A percentile compares a stretch with the other conserved stretches of the same genome.
These are phyloP conservation scores for Psittacus erithacus DNA, from an alignment of 2,113 vertebrate genomes.

Conservation along the genomic window DNA sequence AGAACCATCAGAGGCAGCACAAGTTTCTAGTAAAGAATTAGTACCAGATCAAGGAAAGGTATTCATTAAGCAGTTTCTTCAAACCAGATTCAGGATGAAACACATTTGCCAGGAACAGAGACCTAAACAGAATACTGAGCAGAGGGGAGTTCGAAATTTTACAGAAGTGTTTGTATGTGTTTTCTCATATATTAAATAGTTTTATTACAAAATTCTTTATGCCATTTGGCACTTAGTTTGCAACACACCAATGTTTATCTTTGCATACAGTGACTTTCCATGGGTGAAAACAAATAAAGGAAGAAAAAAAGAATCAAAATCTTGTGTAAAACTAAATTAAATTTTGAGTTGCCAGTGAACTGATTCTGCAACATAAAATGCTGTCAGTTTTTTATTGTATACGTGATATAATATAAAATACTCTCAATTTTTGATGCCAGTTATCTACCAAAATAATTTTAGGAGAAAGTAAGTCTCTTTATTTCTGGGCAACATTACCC, in stretches of 20 bases:
- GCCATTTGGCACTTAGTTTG: background rate
- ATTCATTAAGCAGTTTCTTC: conserved; percentile 7
- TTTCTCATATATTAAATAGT: background rate
- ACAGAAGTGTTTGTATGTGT: background rate
- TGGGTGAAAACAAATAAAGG: background rate
- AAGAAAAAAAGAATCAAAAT: background rate
- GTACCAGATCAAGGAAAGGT: background rate
- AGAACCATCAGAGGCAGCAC: background rate
- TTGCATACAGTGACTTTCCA: background rate
- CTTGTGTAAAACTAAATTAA: background rate
- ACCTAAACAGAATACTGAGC: background rate
- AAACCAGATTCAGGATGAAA: background rate
- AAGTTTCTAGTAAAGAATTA: background rate
- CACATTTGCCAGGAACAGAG: background rate
- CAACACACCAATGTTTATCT: background rate
- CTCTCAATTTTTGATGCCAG: background rate
- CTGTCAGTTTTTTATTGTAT: background rate
- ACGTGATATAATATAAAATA: background rate
- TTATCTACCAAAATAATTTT: background rate
- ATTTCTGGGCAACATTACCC: background rate
- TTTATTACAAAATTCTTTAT: background rate
- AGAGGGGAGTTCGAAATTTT: background rate
- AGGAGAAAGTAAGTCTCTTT: background rate
- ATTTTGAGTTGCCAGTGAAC: background rate
- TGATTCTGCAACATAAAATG: background rate